phyloP scores from a whole-genome alignment of 2,888 invertebrate genomes.

The Druceiella hillmani region DNA sequence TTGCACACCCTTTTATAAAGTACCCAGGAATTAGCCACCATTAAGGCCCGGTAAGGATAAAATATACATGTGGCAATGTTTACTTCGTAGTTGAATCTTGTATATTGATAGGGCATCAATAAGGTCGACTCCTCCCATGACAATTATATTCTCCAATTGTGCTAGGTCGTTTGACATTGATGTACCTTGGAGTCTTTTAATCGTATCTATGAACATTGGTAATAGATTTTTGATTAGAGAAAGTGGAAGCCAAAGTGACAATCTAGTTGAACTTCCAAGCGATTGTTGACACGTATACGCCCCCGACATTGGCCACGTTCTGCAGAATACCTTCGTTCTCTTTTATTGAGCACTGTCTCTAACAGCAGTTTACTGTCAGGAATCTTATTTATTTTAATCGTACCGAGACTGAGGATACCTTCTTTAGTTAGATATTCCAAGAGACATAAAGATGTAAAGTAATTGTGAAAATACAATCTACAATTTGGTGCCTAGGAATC shows the following conservation, averaged over 20 bases:
- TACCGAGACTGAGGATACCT: constrained; percentile 26
- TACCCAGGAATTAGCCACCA: too few relatives aligned
- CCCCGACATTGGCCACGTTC: constrained; percentile 22
- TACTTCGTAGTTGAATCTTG: too few relatives aligned
- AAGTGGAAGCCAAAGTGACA: constrained; percentile 28
- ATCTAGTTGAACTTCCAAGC: constrained; percentile 31
- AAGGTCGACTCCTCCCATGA: constrained; percentile 1
- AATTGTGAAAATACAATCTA: constrained; percentile 28
- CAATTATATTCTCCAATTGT: constrained; percentile 24
- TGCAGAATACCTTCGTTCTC: constrained; percentile 20
- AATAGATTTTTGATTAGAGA: constrained; percentile 27
- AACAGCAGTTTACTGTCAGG: constrained; percentile 24
- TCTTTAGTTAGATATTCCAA: constrained; percentile 1
- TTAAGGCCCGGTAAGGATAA: too few relatives aligned
- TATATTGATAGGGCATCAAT: too few relatives aligned
- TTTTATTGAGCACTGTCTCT: constrained; percentile 24
- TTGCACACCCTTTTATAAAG: constrained; percentile 5
- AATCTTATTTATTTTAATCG: constrained; percentile 29
- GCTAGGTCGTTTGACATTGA: constrained; percentile 23
- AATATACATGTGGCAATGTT: too few relatives aligned
- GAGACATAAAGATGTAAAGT: not conserved
- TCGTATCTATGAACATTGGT: constrained; percentile 19
- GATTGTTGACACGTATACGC: constrained; percentile 22
- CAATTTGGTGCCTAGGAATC: constrained; percentile 26
- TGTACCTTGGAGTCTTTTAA: constrained; percentile 16